Conservation (phyloP, 2,113 vertebrate species). For the Manacus vitellinus region DNA sequence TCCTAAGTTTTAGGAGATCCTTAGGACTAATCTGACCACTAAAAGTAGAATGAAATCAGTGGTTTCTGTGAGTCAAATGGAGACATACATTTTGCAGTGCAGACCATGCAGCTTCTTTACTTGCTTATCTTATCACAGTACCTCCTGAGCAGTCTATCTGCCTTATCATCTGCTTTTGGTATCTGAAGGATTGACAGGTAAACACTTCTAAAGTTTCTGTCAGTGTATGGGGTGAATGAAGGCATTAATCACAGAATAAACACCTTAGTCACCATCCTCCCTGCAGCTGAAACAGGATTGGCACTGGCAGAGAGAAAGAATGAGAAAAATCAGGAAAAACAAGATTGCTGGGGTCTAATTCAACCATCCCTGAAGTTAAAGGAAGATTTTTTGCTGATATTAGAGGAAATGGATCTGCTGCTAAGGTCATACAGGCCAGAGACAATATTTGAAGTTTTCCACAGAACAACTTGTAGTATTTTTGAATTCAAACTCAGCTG, state of each 20-base stretch:
- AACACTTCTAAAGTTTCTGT: not conserved
- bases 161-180: not conserved
- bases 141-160: not conserved
- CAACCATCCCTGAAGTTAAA: slow-evolving; percentile 16
- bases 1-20: not conserved
- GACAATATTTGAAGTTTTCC: slow-evolving; percentile 28
- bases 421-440: not conserved
- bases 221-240: not conserved
- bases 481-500: slow-evolving; percentile 9
- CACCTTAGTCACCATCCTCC: not conserved
- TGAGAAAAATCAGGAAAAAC: slow-evolving; percentile 3
- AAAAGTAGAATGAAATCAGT: not conserved
- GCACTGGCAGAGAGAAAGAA: not conserved
- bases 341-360: slow-evolving; percentile 3
- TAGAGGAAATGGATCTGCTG: not conserved
- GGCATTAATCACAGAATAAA: slow-evolving; percentile 31
- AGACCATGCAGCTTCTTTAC: not conserved
- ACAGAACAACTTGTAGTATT: not conserved
- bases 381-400: not conserved
- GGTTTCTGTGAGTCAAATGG: not conserved
- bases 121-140: not conserved
- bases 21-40: not conserved
- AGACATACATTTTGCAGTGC: not conserved
- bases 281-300: not conserved
- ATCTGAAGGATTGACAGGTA: not conserved